These are phyloP conservation scores for Etheostoma cragini DNA, from an alignment of 2,113 vertebrate genomes.

Conservation along the genomic window DNA sequence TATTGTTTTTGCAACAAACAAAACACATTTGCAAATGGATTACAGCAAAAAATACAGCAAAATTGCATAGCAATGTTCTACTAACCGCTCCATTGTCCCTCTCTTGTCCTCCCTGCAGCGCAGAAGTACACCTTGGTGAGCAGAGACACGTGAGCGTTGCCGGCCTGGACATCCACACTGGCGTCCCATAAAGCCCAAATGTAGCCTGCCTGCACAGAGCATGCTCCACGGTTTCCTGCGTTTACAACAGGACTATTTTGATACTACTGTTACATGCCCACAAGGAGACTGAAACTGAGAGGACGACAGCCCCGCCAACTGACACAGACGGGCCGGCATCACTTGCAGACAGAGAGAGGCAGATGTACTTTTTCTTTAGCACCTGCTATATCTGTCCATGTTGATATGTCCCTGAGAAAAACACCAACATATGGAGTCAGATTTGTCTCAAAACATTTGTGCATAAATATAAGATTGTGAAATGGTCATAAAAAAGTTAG, in stretches of 20 bases:
- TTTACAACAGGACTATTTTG: constrained; percentile 59
- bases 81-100: neutral
- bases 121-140: constrained; percentile 75
- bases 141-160: constrained; percentile 74
- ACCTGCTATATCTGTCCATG: constrained; percentile 26
- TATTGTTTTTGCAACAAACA: neutral
- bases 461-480: constrained; percentile 31
- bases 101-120: constrained; percentile 60
- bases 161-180: neutral
- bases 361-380: constrained; percentile 32
- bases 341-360: constrained; percentile 16
- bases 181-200: constrained; percentile 56
- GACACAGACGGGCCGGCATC: constrained; percentile 17
- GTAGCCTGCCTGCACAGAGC: constrained; percentile 66
- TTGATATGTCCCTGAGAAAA: constrained; percentile 15
- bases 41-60: too few species aligned
- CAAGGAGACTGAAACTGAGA: constrained; percentile 25
- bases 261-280: constrained; percentile 45
- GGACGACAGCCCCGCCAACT: neutral
- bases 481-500: constrained; percentile 18
- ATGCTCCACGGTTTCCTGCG: constrained; percentile 61
- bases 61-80: too few species aligned
- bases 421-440: constrained; percentile 4
- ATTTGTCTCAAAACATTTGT: constrained; percentile 24
- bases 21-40: too few species aligned